Conservation (phyloP, 2,888 invertebrate species). For the Phytoseiulus persimilis region DNA sequence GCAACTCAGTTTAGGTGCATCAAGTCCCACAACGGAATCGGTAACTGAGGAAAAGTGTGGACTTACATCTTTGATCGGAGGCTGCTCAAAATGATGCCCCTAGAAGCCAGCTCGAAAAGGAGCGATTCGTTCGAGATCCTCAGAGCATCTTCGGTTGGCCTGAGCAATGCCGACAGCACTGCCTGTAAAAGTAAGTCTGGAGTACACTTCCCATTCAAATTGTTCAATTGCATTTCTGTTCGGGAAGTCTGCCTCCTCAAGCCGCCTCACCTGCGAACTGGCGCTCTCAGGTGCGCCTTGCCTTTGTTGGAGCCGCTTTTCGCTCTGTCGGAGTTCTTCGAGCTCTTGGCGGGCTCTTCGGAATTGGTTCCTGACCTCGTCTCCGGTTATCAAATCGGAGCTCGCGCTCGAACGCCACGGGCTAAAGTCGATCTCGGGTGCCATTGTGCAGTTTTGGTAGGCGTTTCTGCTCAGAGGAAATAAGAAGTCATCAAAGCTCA, state of each 20-base stretch:
- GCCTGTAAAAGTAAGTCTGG: conserved; percentile 42
- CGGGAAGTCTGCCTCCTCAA: not conserved
- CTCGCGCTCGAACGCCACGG: conserved; percentile 40
- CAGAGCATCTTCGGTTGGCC: conserved; percentile 74
- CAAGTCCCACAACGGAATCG: too few species aligned
- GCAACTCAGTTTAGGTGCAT: too few species aligned
- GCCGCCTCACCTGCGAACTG: not conserved
- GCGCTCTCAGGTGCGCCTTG: not conserved
- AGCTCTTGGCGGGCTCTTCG: not conserved
- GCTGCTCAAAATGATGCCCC: conserved; percentile 60
- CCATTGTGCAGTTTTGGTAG: conserved; percentile 49
- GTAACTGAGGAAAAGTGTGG: not conserved
- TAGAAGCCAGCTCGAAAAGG: conserved; percentile 74
- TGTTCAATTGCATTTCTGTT: not conserved
- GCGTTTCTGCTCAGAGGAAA: conserved; percentile 50
- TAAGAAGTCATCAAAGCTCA: not conserved
- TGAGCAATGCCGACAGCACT: conserved; percentile 67
- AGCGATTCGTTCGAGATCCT: conserved; percentile 75
- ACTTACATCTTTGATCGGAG: not conserved
- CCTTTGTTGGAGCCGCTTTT: not conserved
- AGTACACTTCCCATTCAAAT: too few species aligned
- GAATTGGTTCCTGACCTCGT: not conserved
- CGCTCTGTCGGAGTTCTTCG: conserved; percentile 13
- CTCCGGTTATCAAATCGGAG: not conserved
- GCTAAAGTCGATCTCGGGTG: conserved; percentile 40